Percentiles rank a stretch among this genome's conserved stretches.
Evolutionary conservation across 2,797 vertebrate genomes (phyloP).

Genomic region (Tadarida brasiliensis): DNA sequence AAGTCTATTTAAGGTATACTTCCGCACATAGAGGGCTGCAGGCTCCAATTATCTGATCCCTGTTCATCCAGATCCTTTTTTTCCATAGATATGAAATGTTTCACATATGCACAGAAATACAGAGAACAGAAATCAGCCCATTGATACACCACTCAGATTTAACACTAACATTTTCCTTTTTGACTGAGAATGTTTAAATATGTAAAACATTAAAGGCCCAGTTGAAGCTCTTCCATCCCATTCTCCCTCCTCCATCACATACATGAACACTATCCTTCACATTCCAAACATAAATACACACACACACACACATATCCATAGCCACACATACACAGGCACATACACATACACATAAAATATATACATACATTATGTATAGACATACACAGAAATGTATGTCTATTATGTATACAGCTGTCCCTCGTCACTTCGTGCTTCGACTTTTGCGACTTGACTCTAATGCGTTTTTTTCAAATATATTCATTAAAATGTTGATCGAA

Average conservation of each 20-base stretch:
- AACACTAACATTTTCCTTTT: constrained; percentile 19
- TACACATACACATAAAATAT: not conserved
- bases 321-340: not conserved
- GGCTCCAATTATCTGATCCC: not conserved
- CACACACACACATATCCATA: not conserved
- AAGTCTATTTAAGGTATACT: not conserved
- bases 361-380: not conserved
- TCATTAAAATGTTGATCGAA: too few relatives aligned
- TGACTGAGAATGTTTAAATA: constrained; percentile 31
- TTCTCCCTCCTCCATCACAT: not conserved
- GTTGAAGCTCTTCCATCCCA: not conserved
- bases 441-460: too few relatives aligned
- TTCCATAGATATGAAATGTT: constrained; percentile 10
- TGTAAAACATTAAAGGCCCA: not conserved
- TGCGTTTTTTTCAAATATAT: too few relatives aligned
- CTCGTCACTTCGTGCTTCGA: too few relatives aligned
- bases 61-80: not conserved
- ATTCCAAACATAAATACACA: not conserved
- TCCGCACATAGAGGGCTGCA: not conserved
- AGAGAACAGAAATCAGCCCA: not conserved
- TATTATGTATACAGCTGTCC: too few relatives aligned
- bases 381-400: not conserved
- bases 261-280: not conserved
- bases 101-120: constrained; percentile 1
- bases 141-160: not conserved